Conservation (phyloP, 2,797 vertebrate species). For the Lagodon rhomboides region DNA sequence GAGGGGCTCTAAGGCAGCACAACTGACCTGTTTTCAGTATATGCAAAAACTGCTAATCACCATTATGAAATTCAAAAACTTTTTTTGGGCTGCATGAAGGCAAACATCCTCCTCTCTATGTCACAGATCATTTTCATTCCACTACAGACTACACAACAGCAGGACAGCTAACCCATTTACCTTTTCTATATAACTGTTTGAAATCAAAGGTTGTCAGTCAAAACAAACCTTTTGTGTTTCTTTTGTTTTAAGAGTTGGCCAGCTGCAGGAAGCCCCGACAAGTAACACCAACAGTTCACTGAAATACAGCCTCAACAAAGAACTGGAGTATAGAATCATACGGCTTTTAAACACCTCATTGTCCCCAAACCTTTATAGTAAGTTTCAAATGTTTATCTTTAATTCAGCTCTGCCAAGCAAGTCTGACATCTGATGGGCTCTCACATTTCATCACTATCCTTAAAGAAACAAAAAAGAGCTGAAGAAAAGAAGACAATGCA, state of each 20-base stretch:
- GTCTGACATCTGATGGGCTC: neutral
- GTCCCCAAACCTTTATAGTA: neutral
- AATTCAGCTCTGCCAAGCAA: neutral
- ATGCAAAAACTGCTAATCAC: neutral
- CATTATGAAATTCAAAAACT: neutral
- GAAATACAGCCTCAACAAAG: neutral
- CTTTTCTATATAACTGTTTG: neutral
- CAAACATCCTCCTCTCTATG: neutral
- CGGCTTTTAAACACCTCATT: neutral
- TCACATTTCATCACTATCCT: neutral
- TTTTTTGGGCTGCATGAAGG: neutral
- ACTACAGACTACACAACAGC: neutral
- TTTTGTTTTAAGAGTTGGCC: too few relatives aligned
- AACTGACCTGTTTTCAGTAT: neutral
- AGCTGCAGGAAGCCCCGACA: neutral
- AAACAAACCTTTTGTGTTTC: slow-evolving; percentile 4
- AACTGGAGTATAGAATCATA: neutral
- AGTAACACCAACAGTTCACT: neutral
- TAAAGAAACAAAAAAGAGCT: neutral
- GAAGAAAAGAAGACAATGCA: neutral
- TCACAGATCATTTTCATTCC: neutral
- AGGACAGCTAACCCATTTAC: neutral
- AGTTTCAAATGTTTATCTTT: neutral
- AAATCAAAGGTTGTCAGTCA: neutral
- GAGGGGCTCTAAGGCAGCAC: neutral